Evolutionary conservation across 2,888 invertebrate genomes (phyloP).

Genomic region (Sialis fuliginosa): DNA sequence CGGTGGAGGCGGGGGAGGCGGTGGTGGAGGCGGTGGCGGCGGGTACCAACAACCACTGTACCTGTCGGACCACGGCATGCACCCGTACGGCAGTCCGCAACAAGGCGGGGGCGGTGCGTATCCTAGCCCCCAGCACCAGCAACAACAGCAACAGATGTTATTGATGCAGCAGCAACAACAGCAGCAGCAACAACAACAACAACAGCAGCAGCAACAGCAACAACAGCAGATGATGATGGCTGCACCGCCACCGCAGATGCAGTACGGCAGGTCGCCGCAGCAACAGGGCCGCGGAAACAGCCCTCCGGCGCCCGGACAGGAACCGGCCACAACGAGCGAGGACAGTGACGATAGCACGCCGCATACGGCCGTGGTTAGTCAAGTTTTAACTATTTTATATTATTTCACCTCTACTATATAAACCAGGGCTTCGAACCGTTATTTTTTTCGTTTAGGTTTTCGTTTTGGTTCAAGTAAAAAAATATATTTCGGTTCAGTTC

Average conservation of each 20-base stretch:
- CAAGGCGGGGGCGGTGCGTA: slow-evolving; percentile 14
- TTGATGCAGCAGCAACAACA: slow-evolving; percentile 22
- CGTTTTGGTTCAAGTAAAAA: no score
- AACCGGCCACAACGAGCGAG: slow-evolving; percentile 59
- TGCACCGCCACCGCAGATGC: slow-evolving; percentile 11
- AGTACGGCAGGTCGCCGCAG: slow-evolving; percentile 33
- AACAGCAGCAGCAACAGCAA: slow-evolving; percentile 17
- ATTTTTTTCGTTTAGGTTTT: no score
- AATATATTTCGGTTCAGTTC: no score
- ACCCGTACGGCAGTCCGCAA: slow-evolving; percentile 15
- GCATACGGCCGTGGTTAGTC: slow-evolving; percentile 31
- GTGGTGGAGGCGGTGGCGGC: slow-evolving; percentile 26
- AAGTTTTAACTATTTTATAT: background rate
- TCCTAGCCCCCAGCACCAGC: slow-evolving; percentile 18
- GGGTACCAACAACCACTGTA: slow-evolving; percentile 56
- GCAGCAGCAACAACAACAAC: slow-evolving; percentile 16
- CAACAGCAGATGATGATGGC: slow-evolving; percentile 19
- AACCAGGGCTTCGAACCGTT: no score
- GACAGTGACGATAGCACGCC: slow-evolving; percentile 73
- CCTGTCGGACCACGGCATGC: slow-evolving; percentile 27
- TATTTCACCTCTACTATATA: no score
- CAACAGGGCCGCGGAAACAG: slow-evolving; percentile 41
- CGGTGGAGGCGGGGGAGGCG: slow-evolving; percentile 26
- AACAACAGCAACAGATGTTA: slow-evolving; percentile 12
- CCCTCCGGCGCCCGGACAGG: slow-evolving; percentile 31